Evolutionary conservation across 1,140 invertebrate species (phyloP), one percentile per base, ranked within the genome.

Genomic region (Drosophila gunungcola): DNA sequence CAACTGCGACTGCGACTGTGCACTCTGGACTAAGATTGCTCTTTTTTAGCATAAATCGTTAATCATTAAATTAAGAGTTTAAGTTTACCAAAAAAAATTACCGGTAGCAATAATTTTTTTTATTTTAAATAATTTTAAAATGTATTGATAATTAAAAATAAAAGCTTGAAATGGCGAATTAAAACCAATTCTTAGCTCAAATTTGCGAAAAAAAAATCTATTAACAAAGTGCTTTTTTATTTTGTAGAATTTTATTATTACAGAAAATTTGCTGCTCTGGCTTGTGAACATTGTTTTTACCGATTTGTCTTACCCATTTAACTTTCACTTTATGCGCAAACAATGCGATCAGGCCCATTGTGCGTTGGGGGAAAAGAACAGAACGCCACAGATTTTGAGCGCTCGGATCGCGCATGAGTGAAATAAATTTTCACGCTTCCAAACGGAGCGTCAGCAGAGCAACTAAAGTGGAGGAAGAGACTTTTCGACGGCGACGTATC

Each of bases 341-440:
- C 10, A 13, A 41, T 1, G 10, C 5, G 16, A n/a, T 10, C n/a
- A 4, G 12, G n/a, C 48, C 48, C 48, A 51, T 6, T 51, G 48
- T 51, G 4, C n/a, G 9, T 51, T 16, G n/a, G 48, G 48, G 48
- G 61, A 46, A 43, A 29, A 39, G 64, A 68, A 63, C 46, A 41
- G 61, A 70, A 56, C 52, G 38, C 55, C 38, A 70, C 51, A 70
- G 43, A 62, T 43, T 62, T 65, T 70, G 80, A 84, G 80, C 67
- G 79, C 46, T 65, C 51, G 73, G 38, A 74, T 53, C 69, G 82
- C 82, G 75, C 79, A 86, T 88, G 83, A 88, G 84, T 89, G 76
- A 84, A 88, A 89, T 88, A 88, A 73, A 89, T 88, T 88, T 86
- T 88, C 79, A 88, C 83, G 84, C 84, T 88, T 83, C 83, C 86